Evolutionary conservation across 2,888 invertebrate species (phyloP), one percentile per base, ranked within the genome.

Genomic region (Terebella lapidaria): DNA sequence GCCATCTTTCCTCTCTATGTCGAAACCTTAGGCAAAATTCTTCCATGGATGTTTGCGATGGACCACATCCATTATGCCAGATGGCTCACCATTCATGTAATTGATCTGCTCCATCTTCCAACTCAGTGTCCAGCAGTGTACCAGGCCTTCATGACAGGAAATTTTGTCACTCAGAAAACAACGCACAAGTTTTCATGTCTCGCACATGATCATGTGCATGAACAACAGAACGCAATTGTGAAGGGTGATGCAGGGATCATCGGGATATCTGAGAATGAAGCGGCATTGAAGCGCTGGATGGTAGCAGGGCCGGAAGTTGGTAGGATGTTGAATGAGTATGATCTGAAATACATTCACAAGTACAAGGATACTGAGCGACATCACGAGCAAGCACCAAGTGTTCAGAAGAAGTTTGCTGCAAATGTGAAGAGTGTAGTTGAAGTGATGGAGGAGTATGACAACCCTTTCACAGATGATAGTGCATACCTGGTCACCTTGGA

Each of bases 221-320:
- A 72, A 49, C 70, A 72, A 45, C 57, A 51, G 28, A 70, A 70
- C 62, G 66, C 57, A 28, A 27, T 67, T 27, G 60, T 69, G 28
- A 72, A 70, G 59, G 67, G 59, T 29, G 66, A 71, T 51, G 67
- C 58, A n/a, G 64, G 64, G 24, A 67, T 62, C 1, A 58, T 71
- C 46, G 68, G 70, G 2, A 1, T 71, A 22, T 65, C 66, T 35
- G 70, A 70, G 51, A 57, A 69, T 49, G 58, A 56, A 28, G 22
- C 61, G 54, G 62, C 59, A 47, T 61, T 70, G 15, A 30, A 56
- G 35, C 54, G 71, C 27, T 71, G 71, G 71, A 70, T 67, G 67
- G 57, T 70, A 18, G 57, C 65, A 45, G 66, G 67, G 24, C 70
- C 69, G 27, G 65, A 70, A 57, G 56, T 67, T n/a, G 35, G 26